Evolutionary conservation across 2,797 vertebrate species (phyloP).

Genomic region (Micrastur ruficollis): DNA sequence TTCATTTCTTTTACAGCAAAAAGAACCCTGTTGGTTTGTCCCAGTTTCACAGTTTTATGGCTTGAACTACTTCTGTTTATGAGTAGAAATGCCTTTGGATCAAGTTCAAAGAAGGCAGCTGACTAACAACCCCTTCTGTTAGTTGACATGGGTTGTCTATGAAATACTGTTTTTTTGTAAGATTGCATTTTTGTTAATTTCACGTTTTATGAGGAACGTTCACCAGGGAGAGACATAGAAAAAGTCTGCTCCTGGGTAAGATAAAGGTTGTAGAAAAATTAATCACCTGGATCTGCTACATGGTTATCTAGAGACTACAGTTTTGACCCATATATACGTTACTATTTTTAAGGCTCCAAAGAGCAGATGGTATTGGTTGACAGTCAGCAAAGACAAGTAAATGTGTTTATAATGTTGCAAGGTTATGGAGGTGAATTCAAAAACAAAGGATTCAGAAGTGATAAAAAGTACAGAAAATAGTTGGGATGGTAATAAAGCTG

Average conservation of each 20-base stretch:
- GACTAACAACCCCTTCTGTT: slow-evolving; percentile 71
- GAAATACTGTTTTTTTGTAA: slow-evolving; percentile 63
- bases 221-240: slow-evolving; percentile 54
- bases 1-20: background rate
- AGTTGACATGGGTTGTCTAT: slow-evolving; percentile 60
- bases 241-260: slow-evolving; percentile 59
- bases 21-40: background rate
- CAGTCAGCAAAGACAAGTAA: slow-evolving; percentile 65
- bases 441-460: slow-evolving; percentile 79
- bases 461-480: slow-evolving; percentile 79
- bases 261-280: slow-evolving; percentile 59
- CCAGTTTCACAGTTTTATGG: slow-evolving; percentile 37
- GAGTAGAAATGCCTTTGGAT: slow-evolving; percentile 66
- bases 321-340: slow-evolving; percentile 68
- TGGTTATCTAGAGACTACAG: slow-evolving; percentile 60
- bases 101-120: slow-evolving; percentile 71
- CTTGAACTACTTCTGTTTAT: slow-evolving; percentile 47
- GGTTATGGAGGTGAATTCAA: slow-evolving; percentile 77
- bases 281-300: slow-evolving; percentile 61
- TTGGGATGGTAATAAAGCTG: slow-evolving; percentile 80
- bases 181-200: slow-evolving; percentile 73
- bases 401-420: slow-evolving; percentile 56
- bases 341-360: slow-evolving; percentile 69
- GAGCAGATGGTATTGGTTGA: slow-evolving; percentile 68
- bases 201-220: slow-evolving; percentile 61